These are phyloP conservation scores for Drosophila lowei DNA, from an alignment of 1,140 invertebrate species.

Conservation along the genomic window DNA sequence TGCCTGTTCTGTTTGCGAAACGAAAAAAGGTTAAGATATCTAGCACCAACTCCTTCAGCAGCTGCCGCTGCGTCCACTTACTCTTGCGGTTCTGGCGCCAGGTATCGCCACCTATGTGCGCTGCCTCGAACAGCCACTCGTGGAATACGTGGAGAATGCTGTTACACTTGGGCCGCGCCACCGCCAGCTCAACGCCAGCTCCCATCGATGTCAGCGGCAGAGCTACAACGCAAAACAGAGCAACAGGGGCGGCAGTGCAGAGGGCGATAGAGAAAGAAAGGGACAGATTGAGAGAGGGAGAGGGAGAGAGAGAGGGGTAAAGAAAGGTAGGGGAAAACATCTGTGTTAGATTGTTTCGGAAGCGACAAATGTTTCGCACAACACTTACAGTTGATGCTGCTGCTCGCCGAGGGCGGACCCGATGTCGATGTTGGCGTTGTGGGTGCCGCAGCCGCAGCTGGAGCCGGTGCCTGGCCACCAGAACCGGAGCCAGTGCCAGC, in stretches of 20 bases:
- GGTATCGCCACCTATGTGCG: slow-evolving; percentile 91
- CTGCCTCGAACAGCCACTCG: slow-evolving; percentile 98
- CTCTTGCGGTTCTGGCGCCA: slow-evolving; percentile 85
- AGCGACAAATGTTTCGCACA: slow-evolving; percentile 46
- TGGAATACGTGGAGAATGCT: slow-evolving; percentile 98
- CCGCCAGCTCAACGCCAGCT: slow-evolving; percentile 87
- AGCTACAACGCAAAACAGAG: slow-evolving; percentile 41
- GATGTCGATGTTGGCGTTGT: slow-evolving; percentile 86
- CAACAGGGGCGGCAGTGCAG: background rate
- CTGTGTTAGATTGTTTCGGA: slow-evolving; percentile 51
- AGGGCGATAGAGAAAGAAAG: slow-evolving; percentile 5
- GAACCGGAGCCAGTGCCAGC: slow-evolving; percentile 4
- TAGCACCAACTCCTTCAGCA: no score
- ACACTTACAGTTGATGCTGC: slow-evolving; percentile 87
- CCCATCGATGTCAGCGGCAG: slow-evolving; percentile 84
- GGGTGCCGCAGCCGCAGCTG: slow-evolving; percentile 84
- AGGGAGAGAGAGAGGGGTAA: background rate
- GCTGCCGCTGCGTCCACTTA: slow-evolving; percentile 40
- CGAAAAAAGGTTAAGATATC: no score
- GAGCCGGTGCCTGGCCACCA: slow-evolving; percentile 59
- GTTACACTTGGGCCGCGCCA: slow-evolving; percentile 93
- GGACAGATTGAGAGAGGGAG: slow-evolving; percentile 2
- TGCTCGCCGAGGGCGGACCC: slow-evolving; percentile 87
- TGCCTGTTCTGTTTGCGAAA: slow-evolving; percentile 67
- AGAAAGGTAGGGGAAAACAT: slow-evolving; percentile 23